These are phyloP conservation scores for Poecilia gillii DNA, from an alignment of 2,797 vertebrate genomes.

Conservation along the genomic window DNA sequence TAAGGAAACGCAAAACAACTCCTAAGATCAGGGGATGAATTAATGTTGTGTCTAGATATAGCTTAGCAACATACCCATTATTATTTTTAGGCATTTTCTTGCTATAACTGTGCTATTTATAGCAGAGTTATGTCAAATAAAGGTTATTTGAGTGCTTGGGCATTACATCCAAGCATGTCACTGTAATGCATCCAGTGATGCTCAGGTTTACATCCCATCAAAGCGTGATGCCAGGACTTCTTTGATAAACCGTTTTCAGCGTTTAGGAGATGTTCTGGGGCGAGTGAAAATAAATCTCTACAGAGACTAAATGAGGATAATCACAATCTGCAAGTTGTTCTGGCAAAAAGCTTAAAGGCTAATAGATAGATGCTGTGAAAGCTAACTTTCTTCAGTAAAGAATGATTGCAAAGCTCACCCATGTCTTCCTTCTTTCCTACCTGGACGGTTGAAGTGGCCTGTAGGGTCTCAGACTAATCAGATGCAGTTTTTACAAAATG, in stretches of 20 bases:
- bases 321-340: neutral
- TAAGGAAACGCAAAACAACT: neutral
- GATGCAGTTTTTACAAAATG: neutral
- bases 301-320: neutral
- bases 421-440: neutral
- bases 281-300: neutral
- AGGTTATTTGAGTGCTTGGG: neutral
- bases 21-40: neutral
- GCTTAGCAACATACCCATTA: neutral
- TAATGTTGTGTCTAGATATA: neutral
- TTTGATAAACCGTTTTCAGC: neutral
- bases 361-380: neutral
- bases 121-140: neutral
- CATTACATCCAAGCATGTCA: neutral
- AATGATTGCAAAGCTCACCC: neutral
- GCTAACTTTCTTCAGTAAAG: neutral
- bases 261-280: neutral
- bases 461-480: neutral
- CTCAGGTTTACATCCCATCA: neutral
- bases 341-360: neutral
- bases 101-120: neutral
- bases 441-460: neutral
- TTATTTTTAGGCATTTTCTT: neutral
- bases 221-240: neutral
- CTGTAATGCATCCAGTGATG: neutral